Evolutionary conservation across 1,140 invertebrate species (phyloP), one percentile per base, ranked within the genome.

Genomic region (Metaphire vulgaris): DNA sequence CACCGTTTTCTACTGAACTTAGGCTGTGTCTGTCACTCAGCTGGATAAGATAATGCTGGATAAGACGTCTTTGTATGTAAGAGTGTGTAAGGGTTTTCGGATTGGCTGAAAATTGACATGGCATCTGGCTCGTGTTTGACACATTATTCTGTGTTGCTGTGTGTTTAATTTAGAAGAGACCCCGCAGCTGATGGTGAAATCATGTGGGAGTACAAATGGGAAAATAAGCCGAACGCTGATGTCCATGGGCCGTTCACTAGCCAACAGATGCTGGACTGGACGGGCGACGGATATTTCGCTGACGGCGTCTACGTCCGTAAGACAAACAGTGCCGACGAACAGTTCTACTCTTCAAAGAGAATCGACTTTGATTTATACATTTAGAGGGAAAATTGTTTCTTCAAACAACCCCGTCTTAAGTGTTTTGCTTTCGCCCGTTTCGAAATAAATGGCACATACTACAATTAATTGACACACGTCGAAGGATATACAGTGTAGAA

Each of bases 331-430:
- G 92, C 91, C 0, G 89, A 91, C 79, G 87, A 89, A 79, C 90
- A 91, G 78, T 97, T 97, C 87, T 96, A 96, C 84, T 91, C 89
- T 75, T 95, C 93, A 0, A 91, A 90, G 82, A 89, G 95, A 83
- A 92, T 98, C 80, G 95, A 98, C 87, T 98, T 97, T 90, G 94
- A 96, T 83, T 87, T 96, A 65, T 95, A 95, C 34, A n/a, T 73
- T 21, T 73, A 73, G 34, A 28, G 28, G 0, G 12, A 69, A 69
- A 56, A n/a, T n/a, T n/a, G n/a, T n/a, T n/a, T n/a, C n/a, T n/a
- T n/a, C n/a, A n/a, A n/a, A n/a, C n/a, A n/a, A n/a, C n/a, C n/a
- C n/a, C n/a, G n/a, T n/a, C n/a, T n/a, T n/a, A n/a, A n/a, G n/a
- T n/a, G n/a, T 15, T 65, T 65, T 65, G 64, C 15, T 65, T 65